Percentiles rank a stretch among this genome's conserved stretches.
These are phyloP conservation scores for Illadopsis cleaveri DNA, from an alignment of 2,113 vertebrate species.

Conservation along the genomic window DNA sequence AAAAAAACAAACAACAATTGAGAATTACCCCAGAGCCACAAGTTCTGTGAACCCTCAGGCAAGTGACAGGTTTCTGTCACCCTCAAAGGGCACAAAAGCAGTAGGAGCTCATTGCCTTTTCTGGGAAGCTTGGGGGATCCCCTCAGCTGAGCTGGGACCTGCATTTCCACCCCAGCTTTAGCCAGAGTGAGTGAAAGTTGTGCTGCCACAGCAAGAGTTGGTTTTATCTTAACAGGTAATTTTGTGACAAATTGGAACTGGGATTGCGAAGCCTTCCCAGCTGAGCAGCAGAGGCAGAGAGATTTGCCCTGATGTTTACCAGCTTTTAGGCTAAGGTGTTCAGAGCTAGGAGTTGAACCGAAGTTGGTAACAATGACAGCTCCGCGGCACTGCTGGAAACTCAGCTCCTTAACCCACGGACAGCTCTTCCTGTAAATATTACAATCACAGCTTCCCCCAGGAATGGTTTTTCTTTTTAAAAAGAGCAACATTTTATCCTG, in stretches of 20 bases:
- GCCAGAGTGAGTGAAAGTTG: rapidly evolving
- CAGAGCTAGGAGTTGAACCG: background rate
- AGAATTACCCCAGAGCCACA: background rate
- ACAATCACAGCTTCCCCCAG: background rate
- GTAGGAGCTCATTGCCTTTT: background rate
- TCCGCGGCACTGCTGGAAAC: background rate
- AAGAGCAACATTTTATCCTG: background rate
- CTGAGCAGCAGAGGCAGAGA: background rate
- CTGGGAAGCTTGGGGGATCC: background rate
- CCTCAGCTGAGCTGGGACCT: background rate
- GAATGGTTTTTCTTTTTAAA: background rate
- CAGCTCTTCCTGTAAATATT: conserved; percentile 1
- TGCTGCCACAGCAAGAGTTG: background rate
- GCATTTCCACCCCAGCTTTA: background rate
- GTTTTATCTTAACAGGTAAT: conserved; percentile 11
- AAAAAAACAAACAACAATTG: background rate
- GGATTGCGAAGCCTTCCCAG: background rate
- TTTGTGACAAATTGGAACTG: background rate
- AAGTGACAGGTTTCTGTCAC: background rate
- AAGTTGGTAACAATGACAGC: background rate
- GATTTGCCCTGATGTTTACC: conserved; percentile 22
- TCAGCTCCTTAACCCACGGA: background rate
- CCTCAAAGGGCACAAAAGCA: background rate
- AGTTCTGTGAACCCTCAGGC: background rate
- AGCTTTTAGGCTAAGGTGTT: background rate